phyloP scores from a whole-genome alignment of 2,797 vertebrate genomes.

The Hypotaenidia okinawae region DNA sequence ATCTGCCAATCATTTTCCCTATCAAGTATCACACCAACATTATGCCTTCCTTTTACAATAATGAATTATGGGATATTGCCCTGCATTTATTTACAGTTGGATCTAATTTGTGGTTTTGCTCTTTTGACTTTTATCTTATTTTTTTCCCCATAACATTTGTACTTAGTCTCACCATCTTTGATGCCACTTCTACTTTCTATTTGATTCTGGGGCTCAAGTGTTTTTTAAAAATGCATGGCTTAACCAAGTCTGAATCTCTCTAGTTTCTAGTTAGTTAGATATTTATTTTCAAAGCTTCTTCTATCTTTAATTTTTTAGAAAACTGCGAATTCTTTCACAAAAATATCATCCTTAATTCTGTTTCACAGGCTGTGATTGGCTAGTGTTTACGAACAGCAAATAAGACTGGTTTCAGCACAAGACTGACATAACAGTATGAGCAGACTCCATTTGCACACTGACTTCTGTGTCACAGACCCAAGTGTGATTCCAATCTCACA shows the following conservation, averaged over 20 bases:
- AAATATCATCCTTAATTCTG: background rate
- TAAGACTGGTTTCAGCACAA: background rate
- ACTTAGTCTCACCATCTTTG: background rate
- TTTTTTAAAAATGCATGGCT: background rate
- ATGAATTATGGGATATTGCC: background rate
- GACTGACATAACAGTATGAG: background rate
- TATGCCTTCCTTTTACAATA: background rate
- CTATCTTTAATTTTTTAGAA: background rate
- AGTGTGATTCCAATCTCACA: background rate
- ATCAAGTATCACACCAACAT: background rate
- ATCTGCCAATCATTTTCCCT: background rate
- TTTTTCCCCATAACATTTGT: background rate
- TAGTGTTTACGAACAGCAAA: background rate
- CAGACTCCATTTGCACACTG: background rate
- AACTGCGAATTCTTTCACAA: background rate
- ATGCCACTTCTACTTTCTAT: background rate
- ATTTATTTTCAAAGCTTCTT: background rate
- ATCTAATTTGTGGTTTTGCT: background rate
- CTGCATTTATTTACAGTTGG: background rate
- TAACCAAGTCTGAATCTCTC: background rate
- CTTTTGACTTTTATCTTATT: background rate
- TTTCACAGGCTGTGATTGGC: background rate
- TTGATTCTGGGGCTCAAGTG: background rate
- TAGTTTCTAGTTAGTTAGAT: background rate
- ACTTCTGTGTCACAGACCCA: background rate